Evolutionary conservation across 2,113 vertebrate genomes (phyloP), one percentile per base, ranked within the genome.

Genomic region (Catagonus wagneri): DNA sequence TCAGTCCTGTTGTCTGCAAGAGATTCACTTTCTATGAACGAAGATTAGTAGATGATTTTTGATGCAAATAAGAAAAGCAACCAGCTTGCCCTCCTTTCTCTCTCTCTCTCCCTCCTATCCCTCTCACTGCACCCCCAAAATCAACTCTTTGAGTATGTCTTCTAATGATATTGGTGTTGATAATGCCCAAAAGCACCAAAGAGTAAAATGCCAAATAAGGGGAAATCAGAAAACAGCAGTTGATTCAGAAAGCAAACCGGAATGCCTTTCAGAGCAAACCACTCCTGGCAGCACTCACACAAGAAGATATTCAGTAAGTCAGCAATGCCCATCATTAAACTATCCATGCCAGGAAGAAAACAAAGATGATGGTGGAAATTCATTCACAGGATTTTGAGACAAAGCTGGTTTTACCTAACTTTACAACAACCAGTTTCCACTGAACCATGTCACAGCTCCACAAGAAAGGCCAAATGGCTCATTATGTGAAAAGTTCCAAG

Each of bases 351-450:
- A 54, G 34, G 87, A 23, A 84, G 72, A 94, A 95, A 94, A 84
- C 0, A 0, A 88, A 96, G 90, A 92, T 52, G 90, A 92, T 10
- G 1, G 87, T 56, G 79, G 92, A 98, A 97, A 96, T 52, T 92
- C 92, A 97, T 92, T 95, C 71, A 75, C 68, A 44, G 97, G 94
- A 92, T 94, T 98, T 96, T 81, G 95, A 94, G 97, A 97, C 27
- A 96, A 95, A 97, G 95, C 95, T 89, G 95, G 96, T 98, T 97
- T 97, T 97, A 97, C 44, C 97, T 96, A 96, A 97, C 97, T 96
- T 90, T 94, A 95, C 44, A 97, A 97, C 92, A 96, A 93, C 83
- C 92, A 95, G 97, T 97, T 97, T 92, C 96, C 96, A 97, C 97
- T 98, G 97, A 98, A 98, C 91, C 94, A 61, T 80, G 83, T 94